phyloP scores from a whole-genome alignment of 2,113 vertebrate genomes.

The Motacilla tschutschensis region DNA sequence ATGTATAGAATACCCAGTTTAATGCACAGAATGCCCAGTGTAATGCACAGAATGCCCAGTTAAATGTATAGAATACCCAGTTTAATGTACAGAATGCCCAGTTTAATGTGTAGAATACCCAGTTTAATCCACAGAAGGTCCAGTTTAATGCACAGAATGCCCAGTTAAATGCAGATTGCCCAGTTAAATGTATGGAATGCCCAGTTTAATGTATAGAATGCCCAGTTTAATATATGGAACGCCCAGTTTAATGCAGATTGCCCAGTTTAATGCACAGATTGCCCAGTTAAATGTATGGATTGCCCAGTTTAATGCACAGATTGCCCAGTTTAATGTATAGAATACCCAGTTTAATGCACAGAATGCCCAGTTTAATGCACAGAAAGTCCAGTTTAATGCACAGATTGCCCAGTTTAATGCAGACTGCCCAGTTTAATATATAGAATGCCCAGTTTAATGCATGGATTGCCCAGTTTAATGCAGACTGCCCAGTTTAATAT shows the following conservation, averaged over 20 bases:
- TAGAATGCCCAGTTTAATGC: rapidly evolving
- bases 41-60: no score
- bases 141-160: not conserved
- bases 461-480: not conserved
- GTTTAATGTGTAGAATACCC: not conserved
- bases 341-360: not conserved
- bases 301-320: no score
- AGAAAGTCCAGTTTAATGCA: not conserved
- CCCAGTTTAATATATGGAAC: rapidly evolving
- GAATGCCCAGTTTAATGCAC: rapidly evolving
- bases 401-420: not conserved
- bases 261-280: not conserved
- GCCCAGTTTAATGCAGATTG: not conserved
- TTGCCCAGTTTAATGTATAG: rapidly evolving
- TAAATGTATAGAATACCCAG: not conserved
- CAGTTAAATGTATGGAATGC: not conserved
- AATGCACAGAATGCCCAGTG: not conserved
- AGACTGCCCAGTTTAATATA: no score
- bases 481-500: not conserved
- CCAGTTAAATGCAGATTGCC: not conserved
- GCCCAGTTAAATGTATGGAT: not conserved
- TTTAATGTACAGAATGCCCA: not conserved
- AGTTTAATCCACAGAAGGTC: not conserved
- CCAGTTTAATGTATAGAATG: rapidly evolving
- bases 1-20: not conserved